Evolutionary conservation across 1,140 invertebrate species (phyloP), one percentile per base, ranked within the genome.

Genomic region (Teleogryllus occipitalis): DNA sequence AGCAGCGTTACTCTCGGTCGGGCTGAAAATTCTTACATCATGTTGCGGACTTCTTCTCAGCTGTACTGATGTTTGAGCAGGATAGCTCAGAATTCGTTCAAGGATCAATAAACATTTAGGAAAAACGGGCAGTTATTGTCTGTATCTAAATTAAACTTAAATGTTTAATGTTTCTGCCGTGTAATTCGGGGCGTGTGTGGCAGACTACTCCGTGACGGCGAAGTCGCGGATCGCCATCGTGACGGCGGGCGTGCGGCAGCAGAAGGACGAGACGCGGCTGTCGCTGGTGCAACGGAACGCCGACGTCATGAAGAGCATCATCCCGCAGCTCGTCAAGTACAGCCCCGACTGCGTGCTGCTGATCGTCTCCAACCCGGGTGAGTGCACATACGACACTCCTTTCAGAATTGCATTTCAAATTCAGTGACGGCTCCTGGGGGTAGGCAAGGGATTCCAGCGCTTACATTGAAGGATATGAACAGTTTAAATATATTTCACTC

Each of bases 301-400:
- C 1, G 89, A 91, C 79, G 90, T 92, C 81, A 87, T 91, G 78
- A 91, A 90, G 82, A 86, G 82, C 22, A 89, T 91, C 77, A 86
- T 91, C 80, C 89, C 89, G 21, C 83, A 88, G 74, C 79, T 92
- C 21, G 86, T 89, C 0, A 85, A 88, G 81, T 86, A 90, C 82
- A 91, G 89, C 82, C 90, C 90, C 0, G 85, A 91, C 80, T 88
- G 89, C 48, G 85, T 91, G 46, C 85, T 92, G 78, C 8, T 92
- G 8, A 84, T 92, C 78, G 87, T 91, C 8, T 87, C 88, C n/a
- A 91, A 92, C 84, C 90, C 90, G 84, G 89, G 90, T 90, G 84
- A 80, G 80, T 78, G 74, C 65, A 21, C 27, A 1, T 5, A 5
- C 27, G 27, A 5, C 27, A 2, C 27, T 3, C 18, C 18, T 74